Evolutionary conservation across 2,888 invertebrate genomes (phyloP), one percentile per base, ranked within the genome.

Genomic region (Drosophila austrosaltans): DNA sequence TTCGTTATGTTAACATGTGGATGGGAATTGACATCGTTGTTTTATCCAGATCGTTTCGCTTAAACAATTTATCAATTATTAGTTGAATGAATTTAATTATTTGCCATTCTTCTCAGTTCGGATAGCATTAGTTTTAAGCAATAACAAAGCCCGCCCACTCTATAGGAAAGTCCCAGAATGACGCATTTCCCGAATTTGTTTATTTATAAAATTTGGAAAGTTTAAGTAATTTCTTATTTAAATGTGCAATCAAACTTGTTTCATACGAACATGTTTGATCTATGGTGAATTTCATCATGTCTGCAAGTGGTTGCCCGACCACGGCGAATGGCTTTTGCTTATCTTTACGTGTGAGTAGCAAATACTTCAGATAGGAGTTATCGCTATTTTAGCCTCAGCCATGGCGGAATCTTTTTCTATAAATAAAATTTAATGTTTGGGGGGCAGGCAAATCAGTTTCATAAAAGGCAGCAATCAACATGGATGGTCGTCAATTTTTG

Each of bases 401-500:
- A 16, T 6, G 6, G 16, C 7, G 40, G n/a, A 4, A 40, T 40
- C n/a, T 12, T 1, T n/a, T 40, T n/a, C 3, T n/a, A 40, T 40
- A 40, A 40, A 42, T 42, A 42, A 16, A 16, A 1, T 42, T 6
- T 0, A 16, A 42, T 6, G 16, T 10, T 1, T 16, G 42, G 16
- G 16, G 0, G 42, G 12, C 40, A 40, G n/a, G n/a, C n/a, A 40
- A 42, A 42, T 16, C 42, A 42, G 42, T 42, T 42, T 3, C 6
- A 6, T 42, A 12, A 16, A 42, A 3, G 16, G 5, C 1, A 2
- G 5, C 42, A 4, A 42, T 1, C 16, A 42, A 16, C 0, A 42
- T 42, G 42, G 42, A 5, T 42, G 42, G 3, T 42, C 6, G 2
- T 54, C 54, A 54, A n/a, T 4, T 74, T 0, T 1, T 77, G 32